Base-by-base conservation (phyloP, 2,113 vertebrate genomes). In the Polypterus senegalus region DNA sequence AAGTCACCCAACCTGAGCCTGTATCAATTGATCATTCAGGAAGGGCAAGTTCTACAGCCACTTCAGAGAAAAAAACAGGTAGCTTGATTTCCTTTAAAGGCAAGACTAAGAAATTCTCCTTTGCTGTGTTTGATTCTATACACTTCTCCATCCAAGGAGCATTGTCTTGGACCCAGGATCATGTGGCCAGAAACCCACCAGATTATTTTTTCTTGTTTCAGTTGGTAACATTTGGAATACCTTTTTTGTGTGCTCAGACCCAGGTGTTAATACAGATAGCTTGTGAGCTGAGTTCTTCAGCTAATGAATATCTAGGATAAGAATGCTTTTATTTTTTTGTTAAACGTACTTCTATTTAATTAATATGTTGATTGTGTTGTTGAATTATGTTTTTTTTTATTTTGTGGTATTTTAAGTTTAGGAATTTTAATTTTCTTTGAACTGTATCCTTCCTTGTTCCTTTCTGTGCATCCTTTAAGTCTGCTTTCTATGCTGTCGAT, bases 181-280 rank as follows among this genome's bases (percentile, higher is more conserved):
- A 91, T 69, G 76, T 92, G 79, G 85, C 88, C 64, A 91, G 83
- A 73, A 88, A 90, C 69, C 91, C 88, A 73, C 70, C 93, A 86
- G 88, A 92, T 81, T 91, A 83, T 72, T 91, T 90, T 83, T 94
- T 97, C 83, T 85, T 94, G 85, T 90, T 86, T 78, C 93, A 92
- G 82, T 84, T 97, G 73, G 72, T 93, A 73, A 91, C 87, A 56
- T 96, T 90, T 49, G 86, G 86, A 53, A 78, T 89, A 65, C 87
- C 87, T 60, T 89, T 90, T 75, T 85, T 90, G 60, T 89, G 86
- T 76, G 86, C 81, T n/a, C 83, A 88, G 73, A 86, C 83, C 0
- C 84, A 87, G 76, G 77, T 90, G 59, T 77, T 90, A 2, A 61
- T 81, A 61, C 87, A 90, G 67, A 89, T 89, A 46, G 49, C 81